Base-by-base conservation (phyloP, 1,140 invertebrate genomes). In the Aphelenchoides besseyi region DNA sequence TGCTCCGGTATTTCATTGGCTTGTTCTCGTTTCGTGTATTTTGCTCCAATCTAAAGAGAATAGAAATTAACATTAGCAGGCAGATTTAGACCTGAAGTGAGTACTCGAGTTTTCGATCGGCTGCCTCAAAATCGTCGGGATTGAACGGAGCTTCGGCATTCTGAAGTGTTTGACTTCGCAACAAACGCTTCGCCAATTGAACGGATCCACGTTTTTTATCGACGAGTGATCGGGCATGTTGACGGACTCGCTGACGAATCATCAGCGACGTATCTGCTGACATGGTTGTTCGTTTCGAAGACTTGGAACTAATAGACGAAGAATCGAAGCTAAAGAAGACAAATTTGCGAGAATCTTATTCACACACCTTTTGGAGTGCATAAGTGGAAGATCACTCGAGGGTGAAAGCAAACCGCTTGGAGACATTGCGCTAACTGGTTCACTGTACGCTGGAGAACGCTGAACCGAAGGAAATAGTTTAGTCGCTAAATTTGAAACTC, bases 131-230 rank as follows among this genome's bases (percentile, higher is more conserved):
- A 41, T 76, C 68, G 12, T 66, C 36, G 2, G 68, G 35, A 16
- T n/a, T 29, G 29, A 54, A 70, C n/a, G 28, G 23, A n/a, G n/a
- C 48, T 2, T 33, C 53, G 3, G 76, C 29, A 30, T 26, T 78
- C 61, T 74, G 76, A 2, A 76, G 30, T 32, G 66, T 62, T 72
- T 72, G 67, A 68, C 74, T 77, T 69, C 74, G 33, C 16, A 74
- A 66, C 5, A 76, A 33, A 0, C 74, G 67, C 63, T 77, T 77
- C 1, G 26, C 67, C 18, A 77, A 53, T 64, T 77, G 75, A 28
- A 79, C 75, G 16, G 77, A 79, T 26, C 75, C 75, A 1, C 75
- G 37, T 54, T 77, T 77, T 26, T 71, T 76, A 18, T 79, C 72
- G 0, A 79, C 70, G 41, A 82, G 52, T 37, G 70, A 75, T 36